phyloP scores from a whole-genome alignment of 2,888 invertebrate species.

The Synergus itoensis region DNA sequence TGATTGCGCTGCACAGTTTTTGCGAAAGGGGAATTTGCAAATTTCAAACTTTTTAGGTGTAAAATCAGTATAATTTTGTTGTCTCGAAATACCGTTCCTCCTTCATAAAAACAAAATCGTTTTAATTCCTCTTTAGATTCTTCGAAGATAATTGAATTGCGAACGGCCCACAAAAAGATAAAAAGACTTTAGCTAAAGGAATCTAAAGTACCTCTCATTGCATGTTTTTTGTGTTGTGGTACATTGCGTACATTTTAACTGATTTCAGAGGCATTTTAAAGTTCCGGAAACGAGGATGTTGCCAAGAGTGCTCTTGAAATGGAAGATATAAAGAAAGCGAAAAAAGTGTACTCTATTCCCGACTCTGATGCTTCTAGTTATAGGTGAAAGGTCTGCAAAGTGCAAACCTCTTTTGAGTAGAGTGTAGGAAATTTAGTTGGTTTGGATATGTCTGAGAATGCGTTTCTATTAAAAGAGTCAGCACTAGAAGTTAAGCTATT shows the following conservation, averaged over 20 bases:
- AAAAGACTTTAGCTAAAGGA: background rate
- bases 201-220: background rate
- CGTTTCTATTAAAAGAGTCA: background rate
- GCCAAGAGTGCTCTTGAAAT: conserved; percentile 11
- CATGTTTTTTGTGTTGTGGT: background rate
- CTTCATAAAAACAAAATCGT: background rate
- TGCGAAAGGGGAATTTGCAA: background rate
- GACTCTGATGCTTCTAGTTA: background rate
- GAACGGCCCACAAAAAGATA: background rate
- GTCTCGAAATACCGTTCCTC: background rate
- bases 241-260: background rate
- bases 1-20: background rate
- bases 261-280: background rate
- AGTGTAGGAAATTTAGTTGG: background rate
- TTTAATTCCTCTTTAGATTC: background rate
- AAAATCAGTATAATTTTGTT: background rate
- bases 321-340: background rate
- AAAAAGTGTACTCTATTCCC: background rate
- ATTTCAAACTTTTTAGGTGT: background rate
- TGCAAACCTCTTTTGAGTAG: background rate
- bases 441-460: conserved; percentile 5
- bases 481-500: background rate
- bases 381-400: background rate
- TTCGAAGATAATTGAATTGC: background rate
- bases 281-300: background rate